phyloP scores from a whole-genome alignment of 2,888 invertebrate species.

The Osmoderma eremita region DNA sequence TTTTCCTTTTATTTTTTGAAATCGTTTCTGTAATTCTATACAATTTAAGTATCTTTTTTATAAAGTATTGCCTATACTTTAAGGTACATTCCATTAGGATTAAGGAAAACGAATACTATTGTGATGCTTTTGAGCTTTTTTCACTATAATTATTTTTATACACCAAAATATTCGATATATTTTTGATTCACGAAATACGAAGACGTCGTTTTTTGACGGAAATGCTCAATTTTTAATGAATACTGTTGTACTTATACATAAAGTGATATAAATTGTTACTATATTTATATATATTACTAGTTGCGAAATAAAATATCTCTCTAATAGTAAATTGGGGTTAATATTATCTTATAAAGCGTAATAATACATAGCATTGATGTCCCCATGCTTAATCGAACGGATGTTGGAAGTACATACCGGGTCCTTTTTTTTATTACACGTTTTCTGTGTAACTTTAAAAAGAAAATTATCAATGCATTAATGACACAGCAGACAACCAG shows the following conservation, averaged over 20 bases:
- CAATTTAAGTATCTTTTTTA: slow-evolving; percentile 19
- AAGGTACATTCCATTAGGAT: slow-evolving; percentile 44
- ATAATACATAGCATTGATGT: neutral
- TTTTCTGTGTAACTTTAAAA: no score
- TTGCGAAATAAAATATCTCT: slow-evolving; percentile 38
- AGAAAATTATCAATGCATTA: no score
- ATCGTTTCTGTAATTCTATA: slow-evolving; percentile 1
- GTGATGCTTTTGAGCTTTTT: slow-evolving; percentile 46
- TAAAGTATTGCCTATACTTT: slow-evolving; percentile 18
- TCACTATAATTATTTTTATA: slow-evolving; percentile 33
- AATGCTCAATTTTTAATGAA: slow-evolving; percentile 40
- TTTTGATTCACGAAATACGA: slow-evolving; percentile 34
- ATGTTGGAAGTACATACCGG: no score
- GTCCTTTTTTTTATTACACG: no score
- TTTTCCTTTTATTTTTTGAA: slow-evolving; percentile 14
- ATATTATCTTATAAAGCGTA: neutral
- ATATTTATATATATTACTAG: slow-evolving; percentile 37
- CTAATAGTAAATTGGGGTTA: slow-evolving; percentile 4
- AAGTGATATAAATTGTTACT: slow-evolving; percentile 40
- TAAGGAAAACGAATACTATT: slow-evolving; percentile 42
- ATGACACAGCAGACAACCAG: no score
- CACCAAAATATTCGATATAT: slow-evolving; percentile 31
- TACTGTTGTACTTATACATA: slow-evolving; percentile 41
- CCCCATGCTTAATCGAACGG: no score
- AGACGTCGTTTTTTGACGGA: slow-evolving; percentile 38